Conservation (phyloP, 2,797 vertebrate species). For the Mormyrus hasselquistii region DNA sequence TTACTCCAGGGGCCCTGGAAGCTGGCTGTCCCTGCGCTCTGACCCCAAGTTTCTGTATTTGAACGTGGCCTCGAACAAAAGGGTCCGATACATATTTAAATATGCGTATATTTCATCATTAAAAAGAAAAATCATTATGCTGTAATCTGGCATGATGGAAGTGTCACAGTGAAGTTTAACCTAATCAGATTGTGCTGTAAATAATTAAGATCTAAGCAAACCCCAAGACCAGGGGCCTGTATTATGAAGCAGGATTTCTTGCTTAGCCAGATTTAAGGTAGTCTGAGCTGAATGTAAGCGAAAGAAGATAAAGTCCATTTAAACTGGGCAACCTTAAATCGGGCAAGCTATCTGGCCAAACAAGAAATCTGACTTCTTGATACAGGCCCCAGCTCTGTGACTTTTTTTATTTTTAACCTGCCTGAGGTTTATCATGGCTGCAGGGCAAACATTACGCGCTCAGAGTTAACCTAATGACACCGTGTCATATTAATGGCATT, state of each 20-base stretch:
- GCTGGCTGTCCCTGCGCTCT: not conserved
- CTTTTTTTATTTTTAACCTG: constrained; percentile 31
- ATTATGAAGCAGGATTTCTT: not conserved
- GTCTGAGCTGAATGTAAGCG: not conserved
- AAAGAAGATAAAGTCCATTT: not conserved
- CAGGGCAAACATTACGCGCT: constrained; percentile 36
- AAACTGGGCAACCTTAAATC: not conserved
- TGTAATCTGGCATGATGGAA: constrained; percentile 30
- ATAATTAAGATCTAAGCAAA: constrained; percentile 43
- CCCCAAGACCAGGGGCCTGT: constrained; percentile 27
- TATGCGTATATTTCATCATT: constrained; percentile 21
- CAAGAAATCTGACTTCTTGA: not conserved
- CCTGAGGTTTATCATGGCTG: constrained; percentile 50
- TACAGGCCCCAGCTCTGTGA: constrained; percentile 6
- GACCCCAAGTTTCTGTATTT: not conserved
- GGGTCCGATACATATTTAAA: constrained; percentile 16
- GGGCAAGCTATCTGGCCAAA: not conserved
- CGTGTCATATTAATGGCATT: constrained; percentile 43
- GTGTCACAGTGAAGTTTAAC: constrained; percentile 9
- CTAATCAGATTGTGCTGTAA: constrained; percentile 46
- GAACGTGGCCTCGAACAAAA: constrained; percentile 26
- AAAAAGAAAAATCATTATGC: not conserved
- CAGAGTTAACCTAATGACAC: constrained; percentile 51
- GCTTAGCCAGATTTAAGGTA: not conserved
- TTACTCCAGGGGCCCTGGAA: not conserved